Conservation (phyloP, 2,888 invertebrate species). For the Lochmaea crataegi region DNA sequence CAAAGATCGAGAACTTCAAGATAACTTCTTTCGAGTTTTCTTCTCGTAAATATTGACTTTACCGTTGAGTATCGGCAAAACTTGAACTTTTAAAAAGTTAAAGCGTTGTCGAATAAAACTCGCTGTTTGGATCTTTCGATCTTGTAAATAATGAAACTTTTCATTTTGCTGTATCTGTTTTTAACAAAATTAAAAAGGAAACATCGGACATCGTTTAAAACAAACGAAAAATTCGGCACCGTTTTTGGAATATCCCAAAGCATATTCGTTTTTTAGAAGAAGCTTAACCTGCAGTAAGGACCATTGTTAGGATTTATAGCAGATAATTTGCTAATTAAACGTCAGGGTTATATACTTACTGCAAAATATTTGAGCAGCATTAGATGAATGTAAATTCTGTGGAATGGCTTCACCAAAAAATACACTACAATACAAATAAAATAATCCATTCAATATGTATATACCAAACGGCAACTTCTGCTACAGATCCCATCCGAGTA, state of each 20-base stretch:
- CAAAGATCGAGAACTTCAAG: constrained; percentile 2
- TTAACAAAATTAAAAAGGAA: background rate
- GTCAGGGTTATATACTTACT: too few relatives aligned
- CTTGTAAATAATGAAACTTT: background rate
- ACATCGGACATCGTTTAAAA: background rate
- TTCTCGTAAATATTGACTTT: constrained; percentile 15
- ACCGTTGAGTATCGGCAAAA: background rate
- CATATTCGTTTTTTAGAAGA: background rate
- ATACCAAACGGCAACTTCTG: constrained; percentile 4
- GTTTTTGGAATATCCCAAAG: too few relatives aligned
- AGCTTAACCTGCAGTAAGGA: too few relatives aligned
- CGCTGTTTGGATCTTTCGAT: background rate
- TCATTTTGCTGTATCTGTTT: background rate
- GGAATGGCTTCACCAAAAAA: too few relatives aligned
- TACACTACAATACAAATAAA: too few relatives aligned
- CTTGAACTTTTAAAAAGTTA: constrained; percentile 12
- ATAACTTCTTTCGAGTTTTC: constrained; percentile 20
- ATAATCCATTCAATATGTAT: too few relatives aligned
- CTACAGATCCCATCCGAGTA: background rate
- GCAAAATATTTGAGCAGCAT: background rate
- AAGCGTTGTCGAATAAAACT: too few relatives aligned
- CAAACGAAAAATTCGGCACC: background rate
- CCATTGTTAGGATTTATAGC: too few relatives aligned
- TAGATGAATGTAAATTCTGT: too few relatives aligned
- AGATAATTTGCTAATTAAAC: too few relatives aligned